A percentile compares a stretch with the other conserved stretches of the same genome.
phyloP scores from a whole-genome alignment of 2,797 vertebrate genomes.

The Kryptopterus vitreolus region DNA sequence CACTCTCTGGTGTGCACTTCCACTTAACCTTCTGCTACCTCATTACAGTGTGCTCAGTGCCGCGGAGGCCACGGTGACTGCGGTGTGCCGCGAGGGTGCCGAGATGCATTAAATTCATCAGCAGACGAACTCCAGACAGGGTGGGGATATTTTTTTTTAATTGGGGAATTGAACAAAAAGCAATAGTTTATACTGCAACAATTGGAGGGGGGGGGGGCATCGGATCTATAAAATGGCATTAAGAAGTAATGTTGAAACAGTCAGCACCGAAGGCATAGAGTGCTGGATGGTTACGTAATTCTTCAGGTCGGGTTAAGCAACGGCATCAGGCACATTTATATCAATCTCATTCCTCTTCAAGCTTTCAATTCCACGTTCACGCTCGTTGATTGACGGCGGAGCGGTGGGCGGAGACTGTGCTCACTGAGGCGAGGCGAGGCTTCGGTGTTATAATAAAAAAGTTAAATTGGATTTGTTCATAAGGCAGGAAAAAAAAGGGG shows the following conservation, averaged over 20 bases:
- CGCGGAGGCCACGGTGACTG: background rate
- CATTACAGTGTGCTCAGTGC: constrained; percentile 39
- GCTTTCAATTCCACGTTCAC: constrained; percentile 15
- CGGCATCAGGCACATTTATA: constrained; percentile 1
- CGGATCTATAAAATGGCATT: background rate
- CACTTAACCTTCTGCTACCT: constrained; percentile 42
- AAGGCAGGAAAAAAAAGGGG: constrained; percentile 66
- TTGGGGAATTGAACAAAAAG: constrained; percentile 1
- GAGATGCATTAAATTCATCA: constrained; percentile 34
- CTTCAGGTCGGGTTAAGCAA: background rate
- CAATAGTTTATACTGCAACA: too few species aligned
- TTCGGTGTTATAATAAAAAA: constrained; percentile 78
- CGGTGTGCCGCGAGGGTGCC: background rate
- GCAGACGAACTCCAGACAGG: background rate
- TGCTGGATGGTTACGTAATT: background rate
- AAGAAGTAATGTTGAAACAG: background rate
- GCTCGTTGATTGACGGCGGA: constrained; percentile 66
- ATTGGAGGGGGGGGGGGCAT: too few species aligned
- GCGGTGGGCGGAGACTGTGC: constrained; percentile 68
- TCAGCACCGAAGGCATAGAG: background rate
- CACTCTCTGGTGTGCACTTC: constrained; percentile 31
- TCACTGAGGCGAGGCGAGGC: constrained; percentile 70
- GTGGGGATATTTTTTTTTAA: constrained; percentile 7
- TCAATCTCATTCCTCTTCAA: constrained; percentile 20
- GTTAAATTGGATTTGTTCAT: constrained; percentile 84